Percentiles rank a stretch among this genome's conserved stretches.
phyloP scores from a whole-genome alignment of 1,140 invertebrate genomes.

The Eubasilissa regina region DNA sequence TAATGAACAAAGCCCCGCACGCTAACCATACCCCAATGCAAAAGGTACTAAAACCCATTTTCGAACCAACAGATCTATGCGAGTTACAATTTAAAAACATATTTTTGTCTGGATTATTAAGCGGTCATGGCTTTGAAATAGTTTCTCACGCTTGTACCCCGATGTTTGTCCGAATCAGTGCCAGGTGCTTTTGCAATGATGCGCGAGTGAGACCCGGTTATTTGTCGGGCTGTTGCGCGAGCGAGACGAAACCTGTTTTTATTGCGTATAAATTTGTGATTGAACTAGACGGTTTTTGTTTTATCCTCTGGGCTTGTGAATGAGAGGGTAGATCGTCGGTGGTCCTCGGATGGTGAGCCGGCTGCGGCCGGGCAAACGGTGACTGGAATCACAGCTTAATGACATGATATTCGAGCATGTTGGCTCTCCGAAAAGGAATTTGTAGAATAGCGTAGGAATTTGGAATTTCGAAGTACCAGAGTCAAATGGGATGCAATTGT shows the following conservation, averaged over 20 bases:
- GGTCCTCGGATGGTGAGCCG: constrained; percentile 26
- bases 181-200: constrained; percentile 47
- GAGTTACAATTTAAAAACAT: no score
- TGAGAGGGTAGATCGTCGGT: constrained; percentile 30
- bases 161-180: constrained; percentile 45
- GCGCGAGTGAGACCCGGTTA: constrained; percentile 16
- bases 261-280: constrained; percentile 43
- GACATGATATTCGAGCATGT: no score
- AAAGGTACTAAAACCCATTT: constrained; percentile 16
- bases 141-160: constrained; percentile 52
- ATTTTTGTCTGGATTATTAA: constrained; percentile 39
- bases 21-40: neutral
- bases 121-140: constrained; percentile 52
- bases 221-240: neutral
- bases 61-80: neutral
- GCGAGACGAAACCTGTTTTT: constrained; percentile 6
- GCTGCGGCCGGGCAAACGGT: neutral
- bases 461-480: no score
- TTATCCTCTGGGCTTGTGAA: constrained; percentile 8
- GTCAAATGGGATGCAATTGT: no score
- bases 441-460: no score
- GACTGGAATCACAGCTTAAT: neutral
- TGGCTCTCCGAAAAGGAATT: no score
- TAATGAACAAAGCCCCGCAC: neutral
- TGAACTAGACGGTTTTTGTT: constrained; percentile 50